Conservation (phyloP, 2,113 vertebrate species). For the Melanostigma gelatinosum region DNA sequence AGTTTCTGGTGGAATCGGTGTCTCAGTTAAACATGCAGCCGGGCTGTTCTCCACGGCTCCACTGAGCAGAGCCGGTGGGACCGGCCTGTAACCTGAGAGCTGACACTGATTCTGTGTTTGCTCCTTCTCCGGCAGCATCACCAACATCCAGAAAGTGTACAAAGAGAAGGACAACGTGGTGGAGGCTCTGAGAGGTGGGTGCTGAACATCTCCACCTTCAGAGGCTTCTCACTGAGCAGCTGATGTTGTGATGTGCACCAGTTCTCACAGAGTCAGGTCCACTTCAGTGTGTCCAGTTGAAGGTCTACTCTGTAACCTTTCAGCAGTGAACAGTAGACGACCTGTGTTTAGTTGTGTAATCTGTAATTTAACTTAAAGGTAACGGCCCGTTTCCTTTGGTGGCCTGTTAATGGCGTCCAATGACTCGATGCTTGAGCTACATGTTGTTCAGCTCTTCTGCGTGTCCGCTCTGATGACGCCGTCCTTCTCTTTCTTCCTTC, state of each 20-base stretch:
- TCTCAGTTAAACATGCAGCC: background rate
- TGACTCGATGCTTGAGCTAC: background rate
- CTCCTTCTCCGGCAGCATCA: constrained; percentile 86
- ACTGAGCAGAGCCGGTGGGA: background rate
- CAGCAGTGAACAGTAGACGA: no score
- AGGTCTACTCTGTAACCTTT: no score
- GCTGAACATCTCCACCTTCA: constrained; percentile 34
- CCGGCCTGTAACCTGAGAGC: background rate
- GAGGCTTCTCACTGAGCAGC: background rate
- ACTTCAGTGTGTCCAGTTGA: no score
- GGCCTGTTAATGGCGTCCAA: no score
- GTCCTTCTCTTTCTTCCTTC: background rate
- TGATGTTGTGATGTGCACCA: no score
- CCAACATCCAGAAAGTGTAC: constrained; percentile 92
- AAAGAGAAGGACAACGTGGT: constrained; percentile 89
- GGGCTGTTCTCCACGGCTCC: background rate
- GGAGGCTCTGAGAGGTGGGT: constrained; percentile 92
- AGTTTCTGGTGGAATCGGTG: background rate
- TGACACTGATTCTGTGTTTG: constrained; percentile 3
- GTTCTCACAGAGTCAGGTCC: no score
- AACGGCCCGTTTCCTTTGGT: no score
- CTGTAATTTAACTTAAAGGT: no score
- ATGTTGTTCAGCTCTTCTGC: background rate
- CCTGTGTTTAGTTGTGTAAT: no score
- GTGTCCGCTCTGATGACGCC: background rate